These are phyloP conservation scores for Scatophagus argus DNA, from an alignment of 2,113 vertebrate species.

Conservation along the genomic window DNA sequence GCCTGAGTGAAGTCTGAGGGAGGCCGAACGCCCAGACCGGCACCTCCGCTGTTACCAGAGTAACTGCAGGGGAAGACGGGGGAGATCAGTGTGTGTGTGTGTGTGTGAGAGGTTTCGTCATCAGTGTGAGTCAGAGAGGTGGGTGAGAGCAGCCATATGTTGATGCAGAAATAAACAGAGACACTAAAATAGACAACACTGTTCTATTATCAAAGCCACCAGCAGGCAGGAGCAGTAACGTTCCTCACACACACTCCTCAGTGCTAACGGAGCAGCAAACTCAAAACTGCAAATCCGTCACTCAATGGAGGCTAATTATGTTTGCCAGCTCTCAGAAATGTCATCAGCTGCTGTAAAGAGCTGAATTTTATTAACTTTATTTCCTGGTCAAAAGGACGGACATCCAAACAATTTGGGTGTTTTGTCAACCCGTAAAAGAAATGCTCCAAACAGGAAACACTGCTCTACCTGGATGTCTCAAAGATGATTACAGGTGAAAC, in stretches of 20 bases:
- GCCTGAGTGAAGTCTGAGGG: conserved; percentile 93
- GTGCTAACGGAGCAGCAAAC: background rate
- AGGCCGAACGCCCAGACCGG: conserved; percentile 87
- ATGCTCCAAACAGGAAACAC: too few species aligned
- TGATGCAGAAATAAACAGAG: background rate
- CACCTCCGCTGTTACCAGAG: conserved; percentile 81
- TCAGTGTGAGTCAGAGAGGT: conserved; percentile 51
- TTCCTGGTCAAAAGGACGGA: background rate
- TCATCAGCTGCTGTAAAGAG: background rate
- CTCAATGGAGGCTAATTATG: background rate
- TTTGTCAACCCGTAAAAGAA: too few species aligned
- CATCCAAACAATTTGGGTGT: background rate
- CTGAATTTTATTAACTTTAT: background rate
- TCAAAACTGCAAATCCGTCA: background rate
- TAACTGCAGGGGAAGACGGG: conserved; percentile 82
- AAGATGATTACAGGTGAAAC: too few species aligned
- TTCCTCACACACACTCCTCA: background rate
- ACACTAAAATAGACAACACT: background rate
- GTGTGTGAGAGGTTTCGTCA: conserved; percentile 26
- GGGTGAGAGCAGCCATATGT: conserved; percentile 42
- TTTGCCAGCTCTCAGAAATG: background rate
- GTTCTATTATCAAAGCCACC: background rate
- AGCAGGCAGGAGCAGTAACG: background rate
- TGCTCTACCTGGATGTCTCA: too few species aligned
- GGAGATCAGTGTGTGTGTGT: conserved; percentile 26